phyloP scores from a whole-genome alignment of 2,888 invertebrate species.

The Campaea margaritaria region DNA sequence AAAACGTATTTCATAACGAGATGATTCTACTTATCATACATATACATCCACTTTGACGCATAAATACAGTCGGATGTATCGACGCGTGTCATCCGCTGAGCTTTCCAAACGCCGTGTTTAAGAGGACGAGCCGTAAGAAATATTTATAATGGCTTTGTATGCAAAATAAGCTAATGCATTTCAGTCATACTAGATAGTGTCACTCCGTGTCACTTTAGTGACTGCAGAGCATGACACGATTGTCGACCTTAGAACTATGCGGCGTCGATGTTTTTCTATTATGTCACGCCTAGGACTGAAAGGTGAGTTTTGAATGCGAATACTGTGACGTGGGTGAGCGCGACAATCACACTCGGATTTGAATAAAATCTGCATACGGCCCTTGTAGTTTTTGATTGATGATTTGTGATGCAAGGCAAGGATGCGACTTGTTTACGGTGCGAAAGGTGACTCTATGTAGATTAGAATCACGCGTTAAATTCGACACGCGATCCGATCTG shows the following conservation, averaged over 20 bases:
- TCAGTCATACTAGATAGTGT: conserved; percentile 62
- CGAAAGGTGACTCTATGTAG: conserved; percentile 81
- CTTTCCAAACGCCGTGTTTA: conserved; percentile 72
- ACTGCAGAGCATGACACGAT: conserved; percentile 55
- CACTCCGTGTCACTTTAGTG: conserved; percentile 67
- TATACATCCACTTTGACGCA: conserved; percentile 73
- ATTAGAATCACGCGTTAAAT: conserved; percentile 71
- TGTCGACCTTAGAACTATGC: conserved; percentile 63
- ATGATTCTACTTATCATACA: conserved; percentile 72
- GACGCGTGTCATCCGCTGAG: conserved; percentile 75
- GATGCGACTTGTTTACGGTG: conserved; percentile 64
- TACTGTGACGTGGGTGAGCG: conserved; percentile 65
- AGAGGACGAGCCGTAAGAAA: conserved; percentile 70
- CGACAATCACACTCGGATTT: conserved; percentile 62
- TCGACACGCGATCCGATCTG: conserved; percentile 71
- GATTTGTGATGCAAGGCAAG: conserved; percentile 67
- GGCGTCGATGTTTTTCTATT: conserved; percentile 55
- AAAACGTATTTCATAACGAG: conserved; percentile 63
- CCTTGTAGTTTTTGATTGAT: conserved; percentile 73
- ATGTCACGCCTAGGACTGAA: conserved; percentile 45
- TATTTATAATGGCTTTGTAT: conserved; percentile 84
- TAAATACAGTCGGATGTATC: conserved; percentile 69
- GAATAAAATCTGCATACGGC: conserved; percentile 73
- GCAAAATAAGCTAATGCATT: conserved; percentile 79
- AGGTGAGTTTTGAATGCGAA: conserved; percentile 57